phyloP scores from a whole-genome alignment of 1,140 invertebrate species.

The Drosophila kanapiae region DNA sequence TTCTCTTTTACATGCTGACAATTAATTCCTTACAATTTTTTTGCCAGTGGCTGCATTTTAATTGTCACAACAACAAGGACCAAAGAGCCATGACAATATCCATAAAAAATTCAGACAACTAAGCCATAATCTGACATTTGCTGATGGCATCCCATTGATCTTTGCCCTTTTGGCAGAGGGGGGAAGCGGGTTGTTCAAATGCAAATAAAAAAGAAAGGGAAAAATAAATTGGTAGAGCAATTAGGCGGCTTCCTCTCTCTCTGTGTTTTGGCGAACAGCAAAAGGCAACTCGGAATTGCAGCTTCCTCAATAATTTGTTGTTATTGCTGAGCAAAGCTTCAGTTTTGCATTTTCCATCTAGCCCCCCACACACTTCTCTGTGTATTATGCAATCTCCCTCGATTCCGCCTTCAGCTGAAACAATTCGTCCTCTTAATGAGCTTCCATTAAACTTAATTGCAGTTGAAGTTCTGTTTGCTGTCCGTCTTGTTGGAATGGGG shows the following conservation, averaged over 20 bases:
- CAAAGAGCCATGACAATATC: conserved; percentile 27
- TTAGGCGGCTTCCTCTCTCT: conserved; percentile 55
- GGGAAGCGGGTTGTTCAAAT: conserved; percentile 9
- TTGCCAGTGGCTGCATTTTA: conserved; percentile 65
- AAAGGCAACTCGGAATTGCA: conserved; percentile 36
- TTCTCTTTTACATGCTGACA: conserved; percentile 60
- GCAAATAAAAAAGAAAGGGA: not conserved
- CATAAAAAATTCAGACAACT: conserved; percentile 40
- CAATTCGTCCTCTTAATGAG: conserved; percentile 78
- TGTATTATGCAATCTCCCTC: conserved; percentile 63
- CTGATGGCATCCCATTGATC: conserved; percentile 42
- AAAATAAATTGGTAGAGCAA: conserved; percentile 43
- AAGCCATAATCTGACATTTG: conserved; percentile 28
- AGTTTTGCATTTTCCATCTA: conserved; percentile 12
- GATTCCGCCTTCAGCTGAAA: conserved; percentile 21
- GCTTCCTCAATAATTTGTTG: conserved; percentile 57
- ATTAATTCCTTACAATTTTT: conserved; percentile 39
- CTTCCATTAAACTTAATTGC: conserved; percentile 84
- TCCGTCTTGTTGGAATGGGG: conserved; percentile 29
- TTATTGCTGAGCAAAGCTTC: conserved; percentile 22
- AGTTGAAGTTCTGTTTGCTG: conserved; percentile 69
- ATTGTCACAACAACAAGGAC: conserved; percentile 56
- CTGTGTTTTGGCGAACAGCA: conserved; percentile 14
- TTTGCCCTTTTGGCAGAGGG: conserved; percentile 35
- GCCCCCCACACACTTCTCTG: not conserved